Conservation (phyloP, 2,888 invertebrate genomes). For the Tanypteryx hageni region DNA sequence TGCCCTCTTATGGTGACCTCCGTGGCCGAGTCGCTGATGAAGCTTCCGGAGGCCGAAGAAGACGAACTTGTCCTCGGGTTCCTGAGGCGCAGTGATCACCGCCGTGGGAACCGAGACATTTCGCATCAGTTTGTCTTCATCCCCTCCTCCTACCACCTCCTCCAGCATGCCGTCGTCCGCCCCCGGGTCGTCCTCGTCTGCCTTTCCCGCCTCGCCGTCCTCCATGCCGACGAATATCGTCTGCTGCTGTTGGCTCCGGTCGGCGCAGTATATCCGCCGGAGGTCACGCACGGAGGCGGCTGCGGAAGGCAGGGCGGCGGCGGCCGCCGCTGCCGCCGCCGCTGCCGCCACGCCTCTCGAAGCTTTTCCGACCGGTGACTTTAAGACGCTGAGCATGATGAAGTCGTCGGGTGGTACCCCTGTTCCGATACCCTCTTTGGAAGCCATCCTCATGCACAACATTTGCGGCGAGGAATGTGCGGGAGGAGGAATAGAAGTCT, state of each 20-base stretch:
- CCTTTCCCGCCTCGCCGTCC: slow-evolving; percentile 71
- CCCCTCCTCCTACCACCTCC: slow-evolving; percentile 70
- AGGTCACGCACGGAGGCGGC: slow-evolving; percentile 43
- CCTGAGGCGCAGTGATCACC: slow-evolving; percentile 67
- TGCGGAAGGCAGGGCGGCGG: slow-evolving; percentile 55
- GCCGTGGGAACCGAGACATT: slow-evolving; percentile 67
- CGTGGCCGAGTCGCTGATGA: slow-evolving; percentile 76
- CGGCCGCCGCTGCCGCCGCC: slow-evolving; percentile 53
- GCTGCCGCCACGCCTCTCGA: slow-evolving; percentile 7
- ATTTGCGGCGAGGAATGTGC: slow-evolving; percentile 65
- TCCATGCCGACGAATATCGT: slow-evolving; percentile 71
- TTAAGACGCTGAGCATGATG: slow-evolving; percentile 80
- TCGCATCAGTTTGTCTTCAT: slow-evolving; percentile 49
- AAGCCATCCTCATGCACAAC: slow-evolving; percentile 62
- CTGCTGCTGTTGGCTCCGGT: slow-evolving; percentile 68
- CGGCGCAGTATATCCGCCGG: slow-evolving; percentile 67
- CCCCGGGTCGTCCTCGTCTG: slow-evolving; percentile 74
- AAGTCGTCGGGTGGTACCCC: slow-evolving; percentile 75
- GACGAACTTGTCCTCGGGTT: slow-evolving; percentile 68
- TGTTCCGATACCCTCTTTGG: slow-evolving; percentile 67
- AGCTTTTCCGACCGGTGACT: slow-evolving; percentile 76
- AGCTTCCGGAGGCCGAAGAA: slow-evolving; percentile 72
- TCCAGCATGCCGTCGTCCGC: not conserved
- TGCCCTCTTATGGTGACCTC: slow-evolving; percentile 79
- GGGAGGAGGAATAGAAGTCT: not conserved